Conservation (phyloP, 2,113 vertebrate genomes). For the Zapornia atra region DNA sequence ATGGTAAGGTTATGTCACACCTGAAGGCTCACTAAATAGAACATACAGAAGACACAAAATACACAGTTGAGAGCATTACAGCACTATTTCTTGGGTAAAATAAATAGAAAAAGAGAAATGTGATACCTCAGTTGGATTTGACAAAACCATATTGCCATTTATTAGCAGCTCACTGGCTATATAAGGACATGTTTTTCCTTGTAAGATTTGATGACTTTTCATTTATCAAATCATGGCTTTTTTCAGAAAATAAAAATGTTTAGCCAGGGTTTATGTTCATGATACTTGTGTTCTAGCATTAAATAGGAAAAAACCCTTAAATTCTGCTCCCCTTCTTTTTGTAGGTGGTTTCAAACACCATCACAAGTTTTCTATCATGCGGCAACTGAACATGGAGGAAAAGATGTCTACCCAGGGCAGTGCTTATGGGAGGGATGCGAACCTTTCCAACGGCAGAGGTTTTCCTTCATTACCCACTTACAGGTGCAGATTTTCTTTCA, state of each 20-base stretch:
- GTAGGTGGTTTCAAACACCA: conserved; percentile 98
- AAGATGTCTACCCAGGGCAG: conserved; percentile 91
- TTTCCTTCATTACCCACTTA: conserved; percentile 98
- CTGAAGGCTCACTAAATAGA: neutral
- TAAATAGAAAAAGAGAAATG: neutral
- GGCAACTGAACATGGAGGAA: conserved; percentile 93
- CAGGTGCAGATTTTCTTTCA: conserved; percentile 80
- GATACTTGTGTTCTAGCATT: neutral
- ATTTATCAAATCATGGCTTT: neutral
- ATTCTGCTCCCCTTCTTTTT: neutral
- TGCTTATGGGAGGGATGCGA: conserved; percentile 98
- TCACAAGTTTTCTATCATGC: conserved; percentile 98
- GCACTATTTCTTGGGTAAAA: neutral
- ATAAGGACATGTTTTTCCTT: neutral
- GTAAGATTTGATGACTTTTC: neutral
- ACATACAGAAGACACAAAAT: neutral
- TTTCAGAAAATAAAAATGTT: neutral
- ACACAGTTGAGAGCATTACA: fast-evolving
- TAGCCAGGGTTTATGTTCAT: neutral
- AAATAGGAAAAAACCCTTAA: neutral
- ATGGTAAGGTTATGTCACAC: neutral
- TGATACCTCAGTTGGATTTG: neutral
- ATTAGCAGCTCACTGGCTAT: neutral
- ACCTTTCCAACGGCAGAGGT: conserved; percentile 94
- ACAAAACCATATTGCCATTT: neutral